phyloP scores from a whole-genome alignment of 2,797 vertebrate genomes.

The Lepus townsendii region DNA sequence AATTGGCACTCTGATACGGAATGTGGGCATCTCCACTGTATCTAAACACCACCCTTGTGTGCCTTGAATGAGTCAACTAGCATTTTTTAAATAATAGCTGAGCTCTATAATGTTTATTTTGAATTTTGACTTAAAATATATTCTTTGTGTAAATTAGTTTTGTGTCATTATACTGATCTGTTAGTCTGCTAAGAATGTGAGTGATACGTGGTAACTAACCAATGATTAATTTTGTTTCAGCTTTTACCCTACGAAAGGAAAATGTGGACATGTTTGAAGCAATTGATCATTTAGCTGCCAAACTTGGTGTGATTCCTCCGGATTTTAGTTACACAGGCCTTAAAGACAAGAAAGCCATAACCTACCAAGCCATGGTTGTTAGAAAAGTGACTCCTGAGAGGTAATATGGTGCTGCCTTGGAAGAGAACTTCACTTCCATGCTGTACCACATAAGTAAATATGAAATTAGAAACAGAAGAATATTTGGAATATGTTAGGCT shows the following conservation, averaged over 20 bases:
- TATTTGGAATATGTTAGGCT: not conserved
- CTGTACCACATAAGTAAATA: constrained; percentile 4
- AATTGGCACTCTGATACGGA: too few species aligned
- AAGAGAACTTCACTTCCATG: constrained; percentile 29
- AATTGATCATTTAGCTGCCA: constrained; percentile 93
- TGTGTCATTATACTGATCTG: constrained; percentile 34
- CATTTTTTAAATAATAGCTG: not conserved
- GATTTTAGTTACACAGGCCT: constrained; percentile 98
- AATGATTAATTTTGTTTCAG: constrained; percentile 87
- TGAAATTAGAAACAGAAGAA: not conserved
- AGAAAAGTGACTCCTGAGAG: constrained; percentile 95
- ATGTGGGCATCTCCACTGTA: too few species aligned
- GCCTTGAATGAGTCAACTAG: not conserved
- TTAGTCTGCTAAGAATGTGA: constrained; percentile 19
- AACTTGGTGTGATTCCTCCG: constrained; percentile 94
- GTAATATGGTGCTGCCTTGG: constrained; percentile 85
- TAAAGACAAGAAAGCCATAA: constrained; percentile 97
- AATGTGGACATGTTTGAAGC: constrained; percentile 98
- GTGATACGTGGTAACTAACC: not conserved
- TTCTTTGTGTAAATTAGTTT: constrained; percentile 1
- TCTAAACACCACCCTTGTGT: not conserved
- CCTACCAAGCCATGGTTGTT: constrained; percentile 96
- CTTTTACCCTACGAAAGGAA: constrained; percentile 95
- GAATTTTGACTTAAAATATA: constrained; percentile 37
- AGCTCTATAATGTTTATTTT: constrained; percentile 15